phyloP scores from a whole-genome alignment of 2,797 vertebrate species.

The Onychomys leucogaster region DNA sequence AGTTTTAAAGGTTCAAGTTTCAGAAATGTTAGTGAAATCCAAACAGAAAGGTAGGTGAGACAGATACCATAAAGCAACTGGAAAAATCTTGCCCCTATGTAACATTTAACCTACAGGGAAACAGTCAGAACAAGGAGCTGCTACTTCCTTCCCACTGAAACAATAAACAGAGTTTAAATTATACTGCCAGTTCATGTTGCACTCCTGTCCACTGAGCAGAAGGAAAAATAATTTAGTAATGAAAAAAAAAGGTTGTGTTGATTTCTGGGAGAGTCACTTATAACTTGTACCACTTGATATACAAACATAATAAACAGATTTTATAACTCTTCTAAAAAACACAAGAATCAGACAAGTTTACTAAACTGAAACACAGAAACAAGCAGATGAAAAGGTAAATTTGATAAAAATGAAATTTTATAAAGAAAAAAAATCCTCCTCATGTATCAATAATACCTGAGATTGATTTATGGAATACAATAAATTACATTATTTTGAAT shows the following conservation, averaged over 20 bases:
- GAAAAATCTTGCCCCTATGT: not conserved
- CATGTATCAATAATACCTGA: not conserved
- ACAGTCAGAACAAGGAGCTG: not conserved
- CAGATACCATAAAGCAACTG: not conserved
- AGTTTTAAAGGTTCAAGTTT: not conserved
- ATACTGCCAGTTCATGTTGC: fast-evolving
- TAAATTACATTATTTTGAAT: not conserved
- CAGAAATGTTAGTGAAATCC: not conserved
- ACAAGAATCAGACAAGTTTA: not conserved
- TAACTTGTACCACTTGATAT: not conserved
- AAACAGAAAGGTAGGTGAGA: not conserved
- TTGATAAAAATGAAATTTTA: not conserved
- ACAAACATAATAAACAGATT: not conserved
- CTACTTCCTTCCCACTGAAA: not conserved
- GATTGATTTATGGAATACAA: not conserved
- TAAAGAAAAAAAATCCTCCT: not conserved
- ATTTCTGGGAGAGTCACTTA: not conserved
- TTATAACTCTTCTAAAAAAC: not conserved
- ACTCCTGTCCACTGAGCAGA: not conserved
- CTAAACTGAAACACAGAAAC: not conserved
- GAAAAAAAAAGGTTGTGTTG: not conserved
- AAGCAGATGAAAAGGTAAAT: not conserved
- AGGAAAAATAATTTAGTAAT: not conserved
- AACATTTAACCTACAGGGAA: not conserved
- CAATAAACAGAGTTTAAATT: not conserved